Evolutionary conservation across 2,888 invertebrate genomes (phyloP).

Genomic region (Oegoconia quadripuncta): DNA sequence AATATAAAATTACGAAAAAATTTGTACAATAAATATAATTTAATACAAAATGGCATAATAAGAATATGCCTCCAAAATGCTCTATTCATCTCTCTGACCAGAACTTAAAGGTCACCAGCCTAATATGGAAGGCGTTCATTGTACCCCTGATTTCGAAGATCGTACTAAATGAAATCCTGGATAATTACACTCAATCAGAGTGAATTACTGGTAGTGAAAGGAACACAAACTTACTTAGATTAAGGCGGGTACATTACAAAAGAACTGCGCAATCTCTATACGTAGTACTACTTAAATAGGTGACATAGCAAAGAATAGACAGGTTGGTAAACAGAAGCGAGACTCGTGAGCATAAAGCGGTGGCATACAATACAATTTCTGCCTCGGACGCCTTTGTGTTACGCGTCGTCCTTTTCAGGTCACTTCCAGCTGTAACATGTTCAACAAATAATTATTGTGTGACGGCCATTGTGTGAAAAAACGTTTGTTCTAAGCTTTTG

Average conservation of each 20-base stretch:
- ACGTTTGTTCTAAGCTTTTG: constrained; percentile 6
- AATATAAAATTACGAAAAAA: too few species aligned
- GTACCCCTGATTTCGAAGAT: too few species aligned
- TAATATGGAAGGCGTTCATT: too few species aligned
- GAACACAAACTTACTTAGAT: too few species aligned
- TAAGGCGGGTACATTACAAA: neutral
- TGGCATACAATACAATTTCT: constrained; percentile 62
- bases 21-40: too few species aligned
- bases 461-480: constrained; percentile 14
- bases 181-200: too few species aligned
- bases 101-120: too few species aligned
- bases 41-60: too few species aligned
- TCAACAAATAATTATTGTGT: constrained; percentile 62
- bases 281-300: constrained; percentile 37
- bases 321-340: constrained; percentile 46
- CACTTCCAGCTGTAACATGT: constrained; percentile 63
- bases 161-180: too few species aligned
- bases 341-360: constrained; percentile 55
- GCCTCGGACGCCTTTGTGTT: constrained; percentile 59
- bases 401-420: constrained; percentile 68
- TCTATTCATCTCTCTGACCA: too few species aligned
- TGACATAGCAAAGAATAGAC: constrained; percentile 56
- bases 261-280: neutral
- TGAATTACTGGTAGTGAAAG: too few species aligned
- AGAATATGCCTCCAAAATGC: too few species aligned